Evolutionary conservation across 2,888 invertebrate species (phyloP), one percentile per base, ranked within the genome.

Genomic region (Meta bourneti): DNA sequence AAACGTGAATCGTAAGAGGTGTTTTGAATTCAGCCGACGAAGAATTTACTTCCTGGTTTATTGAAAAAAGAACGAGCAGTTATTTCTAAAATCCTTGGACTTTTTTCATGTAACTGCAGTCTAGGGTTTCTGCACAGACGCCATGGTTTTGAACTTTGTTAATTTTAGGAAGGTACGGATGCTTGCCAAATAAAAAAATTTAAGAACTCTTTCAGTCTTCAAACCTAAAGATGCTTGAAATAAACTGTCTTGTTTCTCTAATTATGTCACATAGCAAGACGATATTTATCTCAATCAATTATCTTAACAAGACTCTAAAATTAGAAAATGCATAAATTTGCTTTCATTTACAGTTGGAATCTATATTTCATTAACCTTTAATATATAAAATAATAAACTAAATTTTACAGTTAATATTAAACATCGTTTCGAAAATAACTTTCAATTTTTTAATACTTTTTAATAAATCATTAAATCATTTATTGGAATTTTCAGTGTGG

Each of bases 161-260:
- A 52, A 74, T 52, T 87, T 87, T 71, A 54, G 72, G 13, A 52
- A 61, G 51, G n/a, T 7, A n/a, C 72, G 80, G 80, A 72, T 7
- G 7, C n/a, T 54, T 87, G 87, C 87, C 87, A 87, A 51, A 72
- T 7, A 78, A 16, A 74, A 34, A 20, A 34, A 11, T 70, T 70
- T n/a, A 16, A 20, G 0, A 77, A 16, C 51, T 61, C 61, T 61
- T 34, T 34, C 34, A 34, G 34, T 34, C 34, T 34, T 34, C 61
- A 13, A 61, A 61, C 11, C 16, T 61, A 61, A 61, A 61, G 11
- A 61, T 61, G 61, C 61, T 61, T 61, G 61, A 61, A 61, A 16
- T 16, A 61, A 61, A 61, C 11, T 61, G 61, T 61, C 61, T 8
- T 8, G 16, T 9, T 8, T 9, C 61, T 9, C 11, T 61, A 61